These are phyloP conservation scores for Epizoanthus illoricatus DNA, from an alignment of 92 coral and sea anemone species.

Conservation along the genomic window DNA sequence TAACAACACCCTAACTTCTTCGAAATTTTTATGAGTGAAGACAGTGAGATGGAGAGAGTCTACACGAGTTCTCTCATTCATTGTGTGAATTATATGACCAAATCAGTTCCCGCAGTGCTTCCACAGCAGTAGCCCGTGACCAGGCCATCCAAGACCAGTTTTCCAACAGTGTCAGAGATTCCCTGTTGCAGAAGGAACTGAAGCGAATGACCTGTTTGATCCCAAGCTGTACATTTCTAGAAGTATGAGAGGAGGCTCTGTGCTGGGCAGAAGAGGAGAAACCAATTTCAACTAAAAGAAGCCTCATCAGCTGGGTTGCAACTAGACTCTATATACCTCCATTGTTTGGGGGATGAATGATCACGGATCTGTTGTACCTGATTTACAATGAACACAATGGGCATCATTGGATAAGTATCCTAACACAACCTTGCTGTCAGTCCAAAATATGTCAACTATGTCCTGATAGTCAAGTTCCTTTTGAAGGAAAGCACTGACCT, in stretches of 20 bases:
- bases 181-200: slow-evolving; percentile 32
- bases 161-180: slow-evolving; percentile 39
- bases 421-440: too few relatives aligned
- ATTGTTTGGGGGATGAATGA: too few relatives aligned
- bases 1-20: slow-evolving; percentile 44
- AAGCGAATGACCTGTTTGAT: slow-evolving; percentile 5
- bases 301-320: too few relatives aligned
- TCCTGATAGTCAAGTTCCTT: too few relatives aligned
- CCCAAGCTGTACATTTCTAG: slow-evolving; percentile 24
- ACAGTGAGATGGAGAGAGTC: slow-evolving; percentile 30
- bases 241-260: slow-evolving; percentile 41
- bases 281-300: too few relatives aligned
- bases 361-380: too few relatives aligned
- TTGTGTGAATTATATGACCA: slow-evolving; percentile 10
- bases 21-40: slow-evolving; percentile 33
- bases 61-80: slow-evolving; percentile 10
- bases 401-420: too few relatives aligned
- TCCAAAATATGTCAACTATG: too few relatives aligned
- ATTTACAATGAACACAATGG: too few relatives aligned
- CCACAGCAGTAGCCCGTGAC: slow-evolving; percentile 9
- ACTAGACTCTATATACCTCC: too few relatives aligned
- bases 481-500: too few relatives aligned
- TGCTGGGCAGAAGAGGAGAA: slow-evolving; percentile 46
- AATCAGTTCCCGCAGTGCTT: neutral
- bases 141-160: slow-evolving; percentile 43